Percentiles rank a stretch among this genome's conserved stretches.
Evolutionary conservation across 1,140 invertebrate genomes (phyloP).

Genomic region (Homarus americanus): DNA sequence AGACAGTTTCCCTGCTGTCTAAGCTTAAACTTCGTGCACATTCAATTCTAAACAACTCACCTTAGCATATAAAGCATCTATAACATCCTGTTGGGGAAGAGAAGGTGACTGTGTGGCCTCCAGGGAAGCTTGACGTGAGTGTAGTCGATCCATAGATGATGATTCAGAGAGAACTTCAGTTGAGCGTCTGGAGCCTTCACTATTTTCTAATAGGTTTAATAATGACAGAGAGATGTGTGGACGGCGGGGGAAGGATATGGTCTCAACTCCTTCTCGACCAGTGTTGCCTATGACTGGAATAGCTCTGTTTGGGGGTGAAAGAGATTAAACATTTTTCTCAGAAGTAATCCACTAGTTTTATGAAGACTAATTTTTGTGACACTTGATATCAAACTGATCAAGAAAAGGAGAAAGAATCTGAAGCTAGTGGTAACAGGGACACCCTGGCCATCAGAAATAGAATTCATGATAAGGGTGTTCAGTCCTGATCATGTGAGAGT

Average conservation of each 20-base stretch:
- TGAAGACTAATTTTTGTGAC: no score
- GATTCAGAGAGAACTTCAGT: slow-evolving; percentile 65
- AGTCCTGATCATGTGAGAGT: no score
- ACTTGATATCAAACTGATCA: no score
- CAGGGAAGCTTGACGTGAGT: slow-evolving; percentile 61
- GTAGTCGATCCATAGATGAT: slow-evolving; percentile 65
- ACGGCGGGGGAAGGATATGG: slow-evolving; percentile 46
- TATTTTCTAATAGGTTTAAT: slow-evolving; percentile 72
- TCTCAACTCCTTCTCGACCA: slow-evolving; percentile 50
- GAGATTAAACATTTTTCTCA: no score
- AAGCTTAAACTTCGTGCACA: no score
- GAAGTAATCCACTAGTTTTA: no score
- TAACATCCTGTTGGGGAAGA: slow-evolving; percentile 26
- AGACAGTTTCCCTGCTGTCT: no score
- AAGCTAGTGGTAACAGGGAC: no score
- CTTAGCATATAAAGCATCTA: slow-evolving; percentile 65
- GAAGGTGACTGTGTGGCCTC: slow-evolving; percentile 41
- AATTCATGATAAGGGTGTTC: no score
- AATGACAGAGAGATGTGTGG: slow-evolving; percentile 71
- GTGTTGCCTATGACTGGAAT: slow-evolving; percentile 62
- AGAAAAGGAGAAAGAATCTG: no score
- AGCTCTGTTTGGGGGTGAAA: slow-evolving; percentile 21
- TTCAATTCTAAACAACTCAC: no score
- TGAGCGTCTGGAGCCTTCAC: slow-evolving; percentile 71
- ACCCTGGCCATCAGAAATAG: no score